Conservation (phyloP, 2,888 invertebrate genomes). For the Itoplectis maculator region DNA sequence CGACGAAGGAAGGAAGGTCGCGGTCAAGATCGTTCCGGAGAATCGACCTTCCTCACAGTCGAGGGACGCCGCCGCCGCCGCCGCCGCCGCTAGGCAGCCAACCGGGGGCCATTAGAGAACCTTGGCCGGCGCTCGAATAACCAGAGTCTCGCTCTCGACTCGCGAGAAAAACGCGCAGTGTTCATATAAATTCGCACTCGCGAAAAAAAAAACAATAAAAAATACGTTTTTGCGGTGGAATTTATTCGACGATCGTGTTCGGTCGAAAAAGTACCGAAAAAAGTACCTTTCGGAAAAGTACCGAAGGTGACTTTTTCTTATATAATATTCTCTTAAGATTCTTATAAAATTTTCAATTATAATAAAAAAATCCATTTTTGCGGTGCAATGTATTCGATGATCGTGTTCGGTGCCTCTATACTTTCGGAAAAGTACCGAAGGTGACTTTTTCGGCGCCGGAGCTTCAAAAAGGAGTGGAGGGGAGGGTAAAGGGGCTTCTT, state of each 20-base stretch:
- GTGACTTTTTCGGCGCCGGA: too few species aligned
- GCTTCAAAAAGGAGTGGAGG: too few species aligned
- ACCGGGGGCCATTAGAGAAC: constrained; percentile 52
- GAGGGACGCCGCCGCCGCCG: too few species aligned
- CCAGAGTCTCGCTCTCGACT: constrained; percentile 27
- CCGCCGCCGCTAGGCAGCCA: constrained; percentile 44
- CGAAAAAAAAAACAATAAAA: background rate
- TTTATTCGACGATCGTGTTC: too few species aligned
- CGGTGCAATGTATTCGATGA: too few species aligned
- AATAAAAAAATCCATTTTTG: too few species aligned
- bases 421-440: background rate
- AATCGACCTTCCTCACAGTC: constrained; percentile 64
- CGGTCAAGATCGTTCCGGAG: constrained; percentile 66
- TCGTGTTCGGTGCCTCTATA: background rate
- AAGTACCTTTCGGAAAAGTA: too few species aligned
- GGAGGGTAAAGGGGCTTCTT: background rate
- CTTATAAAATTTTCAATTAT: too few species aligned
- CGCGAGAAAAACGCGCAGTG: background rate
- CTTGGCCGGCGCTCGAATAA: constrained; percentile 31
- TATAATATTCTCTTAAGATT: too few species aligned
- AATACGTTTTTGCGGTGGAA: background rate
- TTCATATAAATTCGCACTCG: background rate
- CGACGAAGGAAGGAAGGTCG: constrained; percentile 66
- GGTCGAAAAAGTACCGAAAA: too few species aligned
- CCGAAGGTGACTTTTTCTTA: too few species aligned